A percentile compares a stretch with the other conserved stretches of the same genome.
These are phyloP conservation scores for Galerucella nymphaeae DNA, from an alignment of 2,888 invertebrate genomes.

Conservation along the genomic window DNA sequence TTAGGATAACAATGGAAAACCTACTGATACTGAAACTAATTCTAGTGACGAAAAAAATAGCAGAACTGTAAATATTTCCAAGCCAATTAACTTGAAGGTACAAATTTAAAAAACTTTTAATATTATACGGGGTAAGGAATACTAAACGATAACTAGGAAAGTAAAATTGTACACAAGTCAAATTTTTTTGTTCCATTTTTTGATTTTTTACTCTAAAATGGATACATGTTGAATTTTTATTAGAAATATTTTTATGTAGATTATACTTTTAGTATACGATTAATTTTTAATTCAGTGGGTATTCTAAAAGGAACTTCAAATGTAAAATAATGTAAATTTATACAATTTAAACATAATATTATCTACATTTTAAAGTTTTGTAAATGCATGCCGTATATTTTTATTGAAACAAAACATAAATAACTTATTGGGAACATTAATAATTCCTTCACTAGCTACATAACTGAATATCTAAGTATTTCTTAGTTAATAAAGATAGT, in stretches of 20 bases:
- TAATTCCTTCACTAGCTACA: too few species aligned
- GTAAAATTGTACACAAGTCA: too few species aligned
- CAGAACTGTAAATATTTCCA: not conserved
- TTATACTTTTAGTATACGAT: not conserved
- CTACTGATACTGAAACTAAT: too few species aligned
- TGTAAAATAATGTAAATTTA: not conserved
- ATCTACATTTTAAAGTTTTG: not conserved
- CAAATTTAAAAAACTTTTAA: not conserved
- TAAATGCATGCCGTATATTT: not conserved
- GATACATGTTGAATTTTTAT: too few species aligned
- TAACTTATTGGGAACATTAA: too few species aligned
- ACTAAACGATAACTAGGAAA: too few species aligned
- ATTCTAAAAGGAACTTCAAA: not conserved
- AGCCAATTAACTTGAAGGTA: slow-evolving; percentile 5
- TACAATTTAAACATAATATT: not conserved
- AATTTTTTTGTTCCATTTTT: too few species aligned
- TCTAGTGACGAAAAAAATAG: not conserved
- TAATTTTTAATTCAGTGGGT: slow-evolving; percentile 12
- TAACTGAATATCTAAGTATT: too few species aligned
- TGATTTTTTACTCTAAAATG: too few species aligned
- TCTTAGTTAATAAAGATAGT: too few species aligned
- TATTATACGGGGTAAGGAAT: not conserved
- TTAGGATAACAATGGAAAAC: not conserved
- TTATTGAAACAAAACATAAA: not conserved
- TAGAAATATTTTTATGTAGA: not conserved